phyloP scores from a whole-genome alignment of 2,888 invertebrate genomes.

The Caradrina clavipalpis region DNA sequence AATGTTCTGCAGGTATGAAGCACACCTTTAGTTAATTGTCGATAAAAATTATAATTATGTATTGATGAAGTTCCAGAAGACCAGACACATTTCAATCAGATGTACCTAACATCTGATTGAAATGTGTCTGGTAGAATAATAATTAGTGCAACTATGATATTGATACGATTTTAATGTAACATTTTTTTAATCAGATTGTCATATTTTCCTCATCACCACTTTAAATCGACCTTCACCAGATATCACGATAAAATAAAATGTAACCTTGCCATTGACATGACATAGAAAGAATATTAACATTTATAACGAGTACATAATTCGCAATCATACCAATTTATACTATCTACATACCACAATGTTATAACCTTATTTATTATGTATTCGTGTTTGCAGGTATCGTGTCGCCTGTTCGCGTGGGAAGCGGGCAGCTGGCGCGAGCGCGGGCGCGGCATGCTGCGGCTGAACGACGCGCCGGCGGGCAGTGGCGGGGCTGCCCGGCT shows the following conservation, averaged over 20 bases:
- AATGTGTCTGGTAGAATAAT: too few relatives aligned
- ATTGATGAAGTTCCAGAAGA: too few relatives aligned
- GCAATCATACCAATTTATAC: background rate
- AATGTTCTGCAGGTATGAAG: slow-evolving; percentile 94
- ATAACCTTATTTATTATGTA: background rate
- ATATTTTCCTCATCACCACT: too few relatives aligned
- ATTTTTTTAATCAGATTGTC: background rate
- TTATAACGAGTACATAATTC: background rate
- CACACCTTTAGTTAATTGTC: background rate
- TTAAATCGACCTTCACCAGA: too few relatives aligned
- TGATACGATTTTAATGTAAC: too few relatives aligned
- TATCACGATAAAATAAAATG: too few relatives aligned
- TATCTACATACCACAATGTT: background rate
- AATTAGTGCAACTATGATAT: too few relatives aligned
- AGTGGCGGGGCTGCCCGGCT: slow-evolving; percentile 91
- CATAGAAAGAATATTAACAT: too few relatives aligned
- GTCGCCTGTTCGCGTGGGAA: slow-evolving; percentile 97
- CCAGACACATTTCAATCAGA: too few relatives aligned
- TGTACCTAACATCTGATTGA: too few relatives aligned
- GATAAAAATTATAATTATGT: too few relatives aligned
- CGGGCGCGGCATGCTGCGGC: slow-evolving; percentile 96
- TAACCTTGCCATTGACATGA: too few relatives aligned
- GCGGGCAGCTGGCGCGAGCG: slow-evolving; percentile 97
- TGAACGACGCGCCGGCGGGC: slow-evolving; percentile 93
- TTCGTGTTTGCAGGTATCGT: slow-evolving; percentile 91